These are phyloP conservation scores for Platysteira castanea DNA, from an alignment of 2,113 vertebrate species.

Conservation along the genomic window DNA sequence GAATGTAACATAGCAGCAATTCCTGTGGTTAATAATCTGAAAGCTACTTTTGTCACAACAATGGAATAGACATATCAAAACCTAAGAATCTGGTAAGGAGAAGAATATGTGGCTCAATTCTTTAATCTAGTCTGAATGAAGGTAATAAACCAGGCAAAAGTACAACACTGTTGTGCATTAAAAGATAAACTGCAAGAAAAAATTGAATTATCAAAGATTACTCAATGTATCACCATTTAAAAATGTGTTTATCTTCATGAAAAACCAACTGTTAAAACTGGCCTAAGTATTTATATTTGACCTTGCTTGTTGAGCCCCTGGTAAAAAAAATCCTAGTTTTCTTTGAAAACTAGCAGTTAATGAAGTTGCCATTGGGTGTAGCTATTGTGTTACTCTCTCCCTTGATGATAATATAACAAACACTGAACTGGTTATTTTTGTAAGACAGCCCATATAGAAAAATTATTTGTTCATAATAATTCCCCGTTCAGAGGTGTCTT, in stretches of 20 bases:
- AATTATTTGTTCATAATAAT: not conserved
- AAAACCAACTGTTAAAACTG: not conserved
- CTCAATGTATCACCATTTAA: not conserved
- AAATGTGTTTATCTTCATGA: not conserved
- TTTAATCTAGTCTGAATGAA: not conserved
- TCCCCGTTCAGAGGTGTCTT: not conserved
- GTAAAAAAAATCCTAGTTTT: not conserved
- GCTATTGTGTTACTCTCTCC: slow-evolving; percentile 34
- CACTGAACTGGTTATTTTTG: not conserved
- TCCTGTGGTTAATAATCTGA: not conserved
- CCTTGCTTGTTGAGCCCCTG: not conserved
- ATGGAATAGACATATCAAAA: not conserved
- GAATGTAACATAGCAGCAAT: not conserved
- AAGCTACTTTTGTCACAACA: not conserved
- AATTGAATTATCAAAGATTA: not conserved
- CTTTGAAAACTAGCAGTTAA: not conserved
- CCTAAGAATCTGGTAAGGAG: not conserved
- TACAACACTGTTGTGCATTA: not conserved
- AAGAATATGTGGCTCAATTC: not conserved
- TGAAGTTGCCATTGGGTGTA: slow-evolving; percentile 53
- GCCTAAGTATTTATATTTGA: not conserved
- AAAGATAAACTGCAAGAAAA: not conserved
- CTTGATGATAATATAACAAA: not conserved
- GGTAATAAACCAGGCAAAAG: not conserved
- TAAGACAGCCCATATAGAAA: not conserved